These are phyloP conservation scores for Patagioenas fasciata DNA, from an alignment of 2,113 vertebrate species.

Conservation along the genomic window DNA sequence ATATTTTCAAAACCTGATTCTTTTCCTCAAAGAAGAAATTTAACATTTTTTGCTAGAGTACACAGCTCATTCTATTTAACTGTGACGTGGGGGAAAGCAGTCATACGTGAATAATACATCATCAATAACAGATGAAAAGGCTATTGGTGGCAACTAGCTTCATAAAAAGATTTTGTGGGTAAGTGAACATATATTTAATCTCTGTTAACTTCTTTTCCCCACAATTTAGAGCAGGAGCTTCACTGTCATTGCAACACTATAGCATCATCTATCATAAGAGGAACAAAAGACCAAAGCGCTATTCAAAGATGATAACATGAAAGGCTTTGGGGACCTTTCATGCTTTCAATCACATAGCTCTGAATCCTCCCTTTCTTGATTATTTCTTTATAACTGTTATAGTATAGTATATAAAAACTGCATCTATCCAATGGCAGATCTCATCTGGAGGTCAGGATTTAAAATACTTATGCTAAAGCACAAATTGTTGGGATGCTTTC, in stretches of 20 bases:
- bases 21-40: not conserved
- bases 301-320: constrained; percentile 45
- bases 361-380: not conserved
- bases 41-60: not conserved
- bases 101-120: not conserved
- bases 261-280: constrained; percentile 34
- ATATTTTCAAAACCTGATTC: not conserved
- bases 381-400: constrained; percentile 1
- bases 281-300: constrained; percentile 44
- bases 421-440: not conserved
- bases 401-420: not conserved
- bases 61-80: not conserved
- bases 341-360: not conserved
- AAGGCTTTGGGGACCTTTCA: constrained; percentile 35
- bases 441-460: not conserved
- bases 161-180: not conserved
- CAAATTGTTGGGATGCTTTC: not conserved
- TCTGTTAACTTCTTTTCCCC: not conserved
- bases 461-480: not conserved
- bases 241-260: not conserved
- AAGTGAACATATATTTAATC: not conserved
- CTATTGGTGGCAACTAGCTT: not conserved
- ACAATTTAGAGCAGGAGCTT: not conserved
- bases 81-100: not conserved
- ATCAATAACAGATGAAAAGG: not conserved